Base-by-base conservation (phyloP, 2,113 vertebrate species). In the Tautogolabrus adspersus region DNA sequence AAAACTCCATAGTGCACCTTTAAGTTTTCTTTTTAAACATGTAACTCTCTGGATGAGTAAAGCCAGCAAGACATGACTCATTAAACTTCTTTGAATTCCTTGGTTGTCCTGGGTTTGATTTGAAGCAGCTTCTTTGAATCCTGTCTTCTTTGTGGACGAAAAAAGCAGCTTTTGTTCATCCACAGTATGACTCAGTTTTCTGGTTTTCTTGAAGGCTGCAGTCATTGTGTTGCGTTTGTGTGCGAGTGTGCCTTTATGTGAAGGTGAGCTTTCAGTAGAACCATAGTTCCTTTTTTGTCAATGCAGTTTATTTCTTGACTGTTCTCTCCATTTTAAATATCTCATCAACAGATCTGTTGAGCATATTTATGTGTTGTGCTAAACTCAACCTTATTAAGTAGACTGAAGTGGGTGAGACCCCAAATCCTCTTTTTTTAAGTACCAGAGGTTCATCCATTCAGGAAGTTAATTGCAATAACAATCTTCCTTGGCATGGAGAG, bases 81-180 rank as follows among this genome's bases (percentile, higher is more conserved):
- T 11, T 42, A 10, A 6, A 42, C 40, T 42, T 42, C 9, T 42
- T 10, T 11, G 40, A 9, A 10, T 42, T 11, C 40, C 8, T 42
- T 42, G 40, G 40, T 9, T 42, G 40, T 42, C 40, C 40, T 42
- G 11, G 9, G 10, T 42, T 42, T 42, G 40, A 42, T 42, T 42
- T 11, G 10, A 9, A 42, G 2, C 40, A 10, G 40, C 40, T 10
- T 42, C 40, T 42, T 42, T 44, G 60, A 65, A 60, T 55, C 26
- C 38, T 47, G 19, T 16, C 56, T 49, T 19, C 1, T 12, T 34
- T 46, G 49, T 56, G 49, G 34, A 55, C 61, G 67, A 34, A 49
- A 47, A 52, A 61, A 63, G 64, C 63, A n/a, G 37, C 23, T 67
- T 77, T 63, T 63, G 57, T 72, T 54, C 54, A n/a, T 37, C 59